These are phyloP conservation scores for Microtus oregoni DNA, from an alignment of 2,113 vertebrate species.

Conservation along the genomic window DNA sequence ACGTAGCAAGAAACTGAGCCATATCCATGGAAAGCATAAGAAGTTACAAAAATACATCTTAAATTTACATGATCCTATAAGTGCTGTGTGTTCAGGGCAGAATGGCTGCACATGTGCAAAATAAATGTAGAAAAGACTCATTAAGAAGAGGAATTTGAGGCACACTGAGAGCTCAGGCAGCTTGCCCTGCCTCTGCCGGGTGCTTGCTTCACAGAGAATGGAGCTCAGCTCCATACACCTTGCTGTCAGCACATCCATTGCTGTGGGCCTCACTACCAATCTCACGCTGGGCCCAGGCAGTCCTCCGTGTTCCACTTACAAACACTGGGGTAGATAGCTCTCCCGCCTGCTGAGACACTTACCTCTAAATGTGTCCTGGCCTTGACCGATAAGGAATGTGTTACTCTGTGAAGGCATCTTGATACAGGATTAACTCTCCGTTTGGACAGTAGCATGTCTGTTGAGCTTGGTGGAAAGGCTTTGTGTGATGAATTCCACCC, in stretches of 20 bases:
- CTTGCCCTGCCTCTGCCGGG: background rate
- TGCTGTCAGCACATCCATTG: background rate
- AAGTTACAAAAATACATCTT: background rate
- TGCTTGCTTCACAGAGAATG: background rate
- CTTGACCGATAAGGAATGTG: background rate
- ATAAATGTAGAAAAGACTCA: background rate
- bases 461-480: background rate
- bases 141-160: background rate
- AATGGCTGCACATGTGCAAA: background rate
- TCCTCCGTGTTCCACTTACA: background rate
- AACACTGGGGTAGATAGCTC: background rate
- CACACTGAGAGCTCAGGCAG: background rate
- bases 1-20: background rate
- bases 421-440: background rate
- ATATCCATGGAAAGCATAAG: background rate
- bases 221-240: background rate
- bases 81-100: background rate
- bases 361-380: background rate
- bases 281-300: background rate
- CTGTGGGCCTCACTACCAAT: background rate
- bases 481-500: background rate
- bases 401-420: background rate
- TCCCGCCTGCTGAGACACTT: background rate
- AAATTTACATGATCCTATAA: no score
- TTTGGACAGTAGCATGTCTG: background rate